phyloP scores from a whole-genome alignment of 1,140 invertebrate species.

The Solenopsis invicta region DNA sequence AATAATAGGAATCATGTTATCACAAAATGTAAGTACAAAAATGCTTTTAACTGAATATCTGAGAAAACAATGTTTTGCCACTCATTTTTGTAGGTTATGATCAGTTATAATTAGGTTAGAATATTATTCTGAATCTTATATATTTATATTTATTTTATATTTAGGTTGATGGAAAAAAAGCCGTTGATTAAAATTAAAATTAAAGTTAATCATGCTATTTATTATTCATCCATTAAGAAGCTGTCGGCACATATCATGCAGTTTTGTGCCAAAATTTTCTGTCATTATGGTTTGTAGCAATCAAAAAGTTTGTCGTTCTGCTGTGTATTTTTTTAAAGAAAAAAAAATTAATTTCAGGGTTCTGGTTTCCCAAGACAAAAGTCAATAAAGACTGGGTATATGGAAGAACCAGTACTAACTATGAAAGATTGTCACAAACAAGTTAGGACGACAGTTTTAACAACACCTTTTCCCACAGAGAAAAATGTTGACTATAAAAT shows the following conservation, averaged over 20 bases:
- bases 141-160: slow-evolving; percentile 18
- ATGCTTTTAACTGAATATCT: neutral
- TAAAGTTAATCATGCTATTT: slow-evolving; percentile 81
- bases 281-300: slow-evolving; percentile 74
- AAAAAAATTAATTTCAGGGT: slow-evolving; percentile 76
- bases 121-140: neutral
- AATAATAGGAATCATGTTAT: slow-evolving; percentile 23
- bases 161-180: slow-evolving; percentile 14
- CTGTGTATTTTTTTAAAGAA: neutral
- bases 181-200: neutral
- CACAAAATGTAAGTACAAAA: slow-evolving; percentile 22
- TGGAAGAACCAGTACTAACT: slow-evolving; percentile 55
- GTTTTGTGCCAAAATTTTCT: slow-evolving; percentile 73
- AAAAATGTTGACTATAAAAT: slow-evolving; percentile 6
- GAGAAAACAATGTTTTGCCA: neutral
- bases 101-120: neutral
- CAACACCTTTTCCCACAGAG: neutral
- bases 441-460: neutral
- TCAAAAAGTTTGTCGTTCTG: neutral
- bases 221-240: slow-evolving; percentile 71
- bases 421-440: neutral
- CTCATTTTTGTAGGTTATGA: slow-evolving; percentile 11
- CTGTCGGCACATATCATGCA: slow-evolving; percentile 75
- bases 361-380: slow-evolving; percentile 72
- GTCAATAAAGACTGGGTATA: slow-evolving; percentile 42